These are phyloP conservation scores for Takifugu flavidus DNA, from an alignment of 2,113 vertebrate genomes.

Conservation along the genomic window DNA sequence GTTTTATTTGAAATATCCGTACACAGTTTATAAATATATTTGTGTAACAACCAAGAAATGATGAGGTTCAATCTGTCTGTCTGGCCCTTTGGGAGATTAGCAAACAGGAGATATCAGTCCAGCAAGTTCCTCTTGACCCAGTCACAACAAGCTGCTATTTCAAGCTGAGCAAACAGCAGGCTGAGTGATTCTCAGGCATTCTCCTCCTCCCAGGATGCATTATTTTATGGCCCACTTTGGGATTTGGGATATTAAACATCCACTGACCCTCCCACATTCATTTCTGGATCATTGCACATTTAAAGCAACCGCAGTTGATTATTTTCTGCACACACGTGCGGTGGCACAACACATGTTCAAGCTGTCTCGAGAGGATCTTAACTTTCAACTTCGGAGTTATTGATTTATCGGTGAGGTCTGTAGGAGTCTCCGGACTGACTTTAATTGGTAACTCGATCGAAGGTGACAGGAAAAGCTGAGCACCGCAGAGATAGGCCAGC, in stretches of 20 bases:
- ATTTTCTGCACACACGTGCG: not conserved
- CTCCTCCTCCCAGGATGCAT: constrained; percentile 6
- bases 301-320: not conserved
- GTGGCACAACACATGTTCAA: too few species aligned
- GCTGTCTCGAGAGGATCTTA: not conserved
- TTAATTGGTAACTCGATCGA: not conserved
- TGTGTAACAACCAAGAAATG: not conserved
- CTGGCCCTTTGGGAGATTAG: too few species aligned
- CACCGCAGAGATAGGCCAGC: too few species aligned
- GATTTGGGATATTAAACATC: constrained; percentile 7
- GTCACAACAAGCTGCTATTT: constrained; percentile 25
- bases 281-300: not conserved
- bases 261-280: constrained; percentile 2
- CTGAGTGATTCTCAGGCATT: constrained; percentile 23
- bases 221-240: constrained; percentile 33
- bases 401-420: not conserved
- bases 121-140: not conserved
- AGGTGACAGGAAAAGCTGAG: not conserved
- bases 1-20: too few species aligned
- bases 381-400: not conserved
- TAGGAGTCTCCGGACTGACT: not conserved
- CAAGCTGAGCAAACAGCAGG: constrained; percentile 25
- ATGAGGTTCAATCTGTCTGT: not conserved
- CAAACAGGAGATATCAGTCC: not conserved
- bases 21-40: too few species aligned